Conservation (phyloP, 2,113 vertebrate genomes). For the Dasyurus viverrinus region DNA sequence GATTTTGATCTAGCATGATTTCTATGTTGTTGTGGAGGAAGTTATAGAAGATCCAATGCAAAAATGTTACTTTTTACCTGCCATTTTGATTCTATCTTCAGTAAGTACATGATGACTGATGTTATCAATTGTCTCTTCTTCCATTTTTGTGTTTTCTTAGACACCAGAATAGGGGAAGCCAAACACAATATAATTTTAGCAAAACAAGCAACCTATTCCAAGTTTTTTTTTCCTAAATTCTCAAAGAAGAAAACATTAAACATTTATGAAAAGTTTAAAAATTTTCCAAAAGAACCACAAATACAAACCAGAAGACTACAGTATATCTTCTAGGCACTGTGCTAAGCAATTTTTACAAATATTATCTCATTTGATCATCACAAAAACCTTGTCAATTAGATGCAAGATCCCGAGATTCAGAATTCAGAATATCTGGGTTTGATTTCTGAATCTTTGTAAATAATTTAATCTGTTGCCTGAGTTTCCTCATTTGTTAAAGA, state of each 20-base stretch:
- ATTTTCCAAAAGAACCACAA: neutral
- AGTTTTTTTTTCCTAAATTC: neutral
- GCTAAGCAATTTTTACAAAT: neutral
- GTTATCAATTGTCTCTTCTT: neutral
- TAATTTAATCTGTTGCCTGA: neutral
- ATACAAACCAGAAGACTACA: neutral
- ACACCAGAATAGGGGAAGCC: neutral
- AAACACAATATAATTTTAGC: neutral
- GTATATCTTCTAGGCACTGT: neutral
- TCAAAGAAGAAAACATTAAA: neutral
- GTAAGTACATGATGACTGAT: neutral
- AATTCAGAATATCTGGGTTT: neutral
- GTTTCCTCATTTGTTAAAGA: neutral
- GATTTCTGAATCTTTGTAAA: neutral
- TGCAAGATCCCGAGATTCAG: neutral
- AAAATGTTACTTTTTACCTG: neutral
- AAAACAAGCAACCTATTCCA: neutral
- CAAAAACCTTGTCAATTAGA: neutral
- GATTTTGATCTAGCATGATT: neutral
- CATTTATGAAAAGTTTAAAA: neutral
- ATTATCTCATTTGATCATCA: neutral
- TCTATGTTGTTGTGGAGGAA: neutral
- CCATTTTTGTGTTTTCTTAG: neutral
- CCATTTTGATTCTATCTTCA: neutral
- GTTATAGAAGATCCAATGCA: neutral